Percentiles rank a stretch among this genome's conserved stretches.
Evolutionary conservation across 2,888 invertebrate species (phyloP).

Genomic region (Drosophila siamana): DNA sequence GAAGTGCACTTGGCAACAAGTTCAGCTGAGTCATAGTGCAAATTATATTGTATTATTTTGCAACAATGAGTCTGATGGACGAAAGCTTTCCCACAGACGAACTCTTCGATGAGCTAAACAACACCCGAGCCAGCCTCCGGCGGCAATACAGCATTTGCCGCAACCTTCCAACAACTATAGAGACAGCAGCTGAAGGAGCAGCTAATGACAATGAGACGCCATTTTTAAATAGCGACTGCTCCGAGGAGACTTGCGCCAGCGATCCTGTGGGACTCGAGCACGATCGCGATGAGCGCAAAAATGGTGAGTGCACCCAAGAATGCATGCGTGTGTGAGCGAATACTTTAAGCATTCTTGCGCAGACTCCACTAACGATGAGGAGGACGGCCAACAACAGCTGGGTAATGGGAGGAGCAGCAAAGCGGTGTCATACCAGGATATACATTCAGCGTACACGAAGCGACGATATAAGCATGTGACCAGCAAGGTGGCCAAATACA

Average conservation of each 20-base stretch:
- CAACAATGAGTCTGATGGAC: constrained; percentile 80
- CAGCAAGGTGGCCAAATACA: constrained; percentile 83
- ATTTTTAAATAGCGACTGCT: constrained; percentile 63
- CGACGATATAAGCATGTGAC: constrained; percentile 81
- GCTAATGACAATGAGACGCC: constrained; percentile 37
- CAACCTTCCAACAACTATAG: neutral
- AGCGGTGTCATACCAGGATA: constrained; percentile 80
- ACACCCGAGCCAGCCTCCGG: constrained; percentile 19
- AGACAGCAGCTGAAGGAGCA: neutral
- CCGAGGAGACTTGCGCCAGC: constrained; percentile 73
- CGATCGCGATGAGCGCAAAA: constrained; percentile 29
- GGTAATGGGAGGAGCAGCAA: constrained; percentile 47
- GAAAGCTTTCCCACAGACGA: constrained; percentile 83
- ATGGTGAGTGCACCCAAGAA: constrained; percentile 18
- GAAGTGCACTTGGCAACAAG: neutral
- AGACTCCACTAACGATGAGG: constrained; percentile 22
- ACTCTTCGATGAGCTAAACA: constrained; percentile 61
- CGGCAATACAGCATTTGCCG: constrained; percentile 26
- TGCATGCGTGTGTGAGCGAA: too few relatives aligned
- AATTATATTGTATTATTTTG: neutral
- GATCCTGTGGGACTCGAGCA: constrained; percentile 64
- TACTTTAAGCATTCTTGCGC: neutral
- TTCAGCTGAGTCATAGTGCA: neutral
- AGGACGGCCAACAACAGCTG: constrained; percentile 22
- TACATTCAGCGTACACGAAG: constrained; percentile 82